phyloP scores from a whole-genome alignment of 2,113 vertebrate species.

The Todiramphus saurophagus region DNA sequence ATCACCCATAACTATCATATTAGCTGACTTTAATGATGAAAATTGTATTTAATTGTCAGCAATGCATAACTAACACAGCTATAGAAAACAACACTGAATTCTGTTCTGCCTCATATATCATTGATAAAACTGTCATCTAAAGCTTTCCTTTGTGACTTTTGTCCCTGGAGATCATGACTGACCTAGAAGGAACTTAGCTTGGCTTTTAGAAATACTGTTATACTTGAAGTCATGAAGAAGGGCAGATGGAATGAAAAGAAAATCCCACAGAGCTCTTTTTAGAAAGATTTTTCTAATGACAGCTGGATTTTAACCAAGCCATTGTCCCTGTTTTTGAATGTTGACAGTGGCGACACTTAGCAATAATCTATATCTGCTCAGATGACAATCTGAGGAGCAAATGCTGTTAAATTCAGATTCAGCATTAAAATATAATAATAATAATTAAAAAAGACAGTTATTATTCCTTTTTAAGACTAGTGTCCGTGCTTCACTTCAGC shows the following conservation, averaged over 20 bases:
- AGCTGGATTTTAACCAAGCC: constrained; percentile 4
- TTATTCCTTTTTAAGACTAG: neutral
- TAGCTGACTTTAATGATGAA: neutral
- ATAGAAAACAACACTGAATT: constrained; percentile 3
- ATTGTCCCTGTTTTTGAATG: neutral
- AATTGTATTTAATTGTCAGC: neutral
- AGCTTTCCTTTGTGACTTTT: neutral
- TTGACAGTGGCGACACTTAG: neutral
- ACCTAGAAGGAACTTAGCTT: neutral
- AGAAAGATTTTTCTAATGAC: neutral
- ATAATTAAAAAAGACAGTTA: neutral
- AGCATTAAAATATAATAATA: neutral
- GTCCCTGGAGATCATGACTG: constrained; percentile 2
- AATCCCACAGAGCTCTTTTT: neutral
- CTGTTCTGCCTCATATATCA: constrained; percentile 10
- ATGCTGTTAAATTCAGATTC: neutral
- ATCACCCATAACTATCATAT: neutral
- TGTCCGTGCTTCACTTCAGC: neutral
- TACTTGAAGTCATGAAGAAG: constrained; percentile 12
- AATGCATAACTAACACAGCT: neutral
- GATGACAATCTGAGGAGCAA: neutral
- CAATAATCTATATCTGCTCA: neutral
- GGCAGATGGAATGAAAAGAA: neutral
- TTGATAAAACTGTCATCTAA: neutral
- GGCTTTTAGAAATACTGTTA: neutral